Percentiles rank a stretch among this genome's conserved stretches.
Conservation (phyloP, 2,113 vertebrate genomes). For the Zapus hudsonius region DNA sequence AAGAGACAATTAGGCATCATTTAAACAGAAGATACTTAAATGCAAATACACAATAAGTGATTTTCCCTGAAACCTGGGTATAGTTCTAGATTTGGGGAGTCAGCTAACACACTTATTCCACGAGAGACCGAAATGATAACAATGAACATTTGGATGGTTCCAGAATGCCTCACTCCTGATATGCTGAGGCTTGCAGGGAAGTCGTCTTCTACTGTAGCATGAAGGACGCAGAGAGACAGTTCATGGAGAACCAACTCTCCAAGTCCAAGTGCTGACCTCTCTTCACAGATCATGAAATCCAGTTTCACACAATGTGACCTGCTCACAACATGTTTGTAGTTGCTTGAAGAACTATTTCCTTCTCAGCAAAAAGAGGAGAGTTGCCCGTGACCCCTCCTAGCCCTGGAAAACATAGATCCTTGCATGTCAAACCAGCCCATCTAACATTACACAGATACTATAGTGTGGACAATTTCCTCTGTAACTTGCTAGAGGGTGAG, state of each 20-base stretch:
- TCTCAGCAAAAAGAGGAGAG: not conserved
- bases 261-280: not conserved
- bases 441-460: not conserved
- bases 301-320: not conserved
- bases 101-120: not conserved
- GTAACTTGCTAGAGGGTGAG: not conserved
- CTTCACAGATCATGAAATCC: not conserved
- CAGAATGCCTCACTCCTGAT: not conserved
- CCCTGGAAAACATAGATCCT: not conserved
- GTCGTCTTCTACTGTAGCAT: not conserved
- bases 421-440: not conserved
- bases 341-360: not conserved
- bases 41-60: not conserved
- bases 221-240: not conserved
- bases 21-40: constrained; percentile 31
- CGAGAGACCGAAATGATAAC: not conserved
- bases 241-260: not conserved
- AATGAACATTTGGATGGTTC: not conserved
- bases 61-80: not conserved
- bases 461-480: not conserved
- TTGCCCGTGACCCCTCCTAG: not conserved
- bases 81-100: not conserved
- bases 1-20: constrained; percentile 45
- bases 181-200: not conserved
- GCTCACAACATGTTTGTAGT: not conserved